Percentiles rank a stretch among this genome's conserved stretches.
Evolutionary conservation across 2,888 invertebrate genomes (phyloP).

Genomic region (Pyrrhopygopsis socrates): DNA sequence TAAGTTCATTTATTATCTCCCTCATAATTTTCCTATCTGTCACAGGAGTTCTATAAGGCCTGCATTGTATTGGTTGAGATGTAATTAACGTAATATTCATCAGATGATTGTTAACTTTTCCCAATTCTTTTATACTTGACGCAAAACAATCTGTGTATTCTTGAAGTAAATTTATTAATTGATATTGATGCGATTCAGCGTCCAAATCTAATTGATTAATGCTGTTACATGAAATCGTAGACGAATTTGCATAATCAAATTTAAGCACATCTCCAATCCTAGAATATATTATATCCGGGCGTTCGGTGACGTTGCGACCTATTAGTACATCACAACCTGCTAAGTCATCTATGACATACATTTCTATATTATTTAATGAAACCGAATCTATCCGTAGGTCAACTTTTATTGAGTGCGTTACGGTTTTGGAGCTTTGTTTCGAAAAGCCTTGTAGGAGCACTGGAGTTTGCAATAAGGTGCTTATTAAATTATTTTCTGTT

Average conservation of each 20-base stretch:
- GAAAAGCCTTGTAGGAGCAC: conserved; percentile 34
- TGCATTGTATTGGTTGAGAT: too few relatives aligned
- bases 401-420: conserved; percentile 10
- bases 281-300: background rate
- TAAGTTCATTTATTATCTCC: conserved; percentile 60
- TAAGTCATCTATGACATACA: conserved; percentile 25
- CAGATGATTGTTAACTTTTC: too few relatives aligned
- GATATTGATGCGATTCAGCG: background rate
- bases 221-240: background rate
- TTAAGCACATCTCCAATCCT: background rate
- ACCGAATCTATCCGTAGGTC: background rate
- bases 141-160: background rate
- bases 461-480: background rate
- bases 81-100: too few relatives aligned
- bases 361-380: background rate
- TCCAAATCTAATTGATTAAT: background rate
- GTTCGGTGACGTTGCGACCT: conserved; percentile 32
- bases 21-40: conserved; percentile 43
- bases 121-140: conserved; percentile 41
- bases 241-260: background rate
- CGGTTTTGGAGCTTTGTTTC: background rate
- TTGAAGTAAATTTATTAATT: background rate
- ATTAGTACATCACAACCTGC: conserved; percentile 70
- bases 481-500: background rate
- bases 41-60: conserved; percentile 71